Percentiles rank a stretch among this genome's conserved stretches.
Conservation (phyloP, 2,797 vertebrate species). For the Enteromius fasciolatus region DNA sequence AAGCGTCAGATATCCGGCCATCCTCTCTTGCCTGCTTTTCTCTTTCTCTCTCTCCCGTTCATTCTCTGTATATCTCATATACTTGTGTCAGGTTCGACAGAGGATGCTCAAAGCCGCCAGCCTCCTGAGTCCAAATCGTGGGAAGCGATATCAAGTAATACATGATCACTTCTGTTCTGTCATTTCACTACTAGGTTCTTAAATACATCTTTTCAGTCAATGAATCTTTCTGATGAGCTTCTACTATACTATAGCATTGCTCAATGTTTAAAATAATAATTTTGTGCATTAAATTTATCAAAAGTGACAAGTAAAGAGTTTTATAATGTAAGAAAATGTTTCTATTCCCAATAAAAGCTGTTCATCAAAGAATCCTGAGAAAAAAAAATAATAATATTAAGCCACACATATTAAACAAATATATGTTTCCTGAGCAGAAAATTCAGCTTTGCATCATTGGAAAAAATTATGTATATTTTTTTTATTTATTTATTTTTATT, state of each 20-base stretch:
- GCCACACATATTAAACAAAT: too few relatives aligned
- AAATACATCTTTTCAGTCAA: not conserved
- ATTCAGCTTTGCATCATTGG: not conserved
- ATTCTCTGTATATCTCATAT: conserved; percentile 29
- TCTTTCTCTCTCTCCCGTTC: conserved; percentile 7
- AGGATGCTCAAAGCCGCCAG: conserved; percentile 4
- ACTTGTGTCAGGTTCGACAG: conserved; percentile 37
- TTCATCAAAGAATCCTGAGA: not conserved
- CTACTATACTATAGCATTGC: not conserved
- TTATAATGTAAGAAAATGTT: not conserved
- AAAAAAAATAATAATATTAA: too few relatives aligned
- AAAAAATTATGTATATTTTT: not conserved
- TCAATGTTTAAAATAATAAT: not conserved
- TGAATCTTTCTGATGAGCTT: not conserved
- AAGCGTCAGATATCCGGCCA: conserved; percentile 38
- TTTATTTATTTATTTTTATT: too few relatives aligned
- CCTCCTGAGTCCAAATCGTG: not conserved
- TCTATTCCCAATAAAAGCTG: not conserved
- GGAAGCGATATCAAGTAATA: conserved; percentile 19
- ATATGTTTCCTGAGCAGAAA: not conserved
- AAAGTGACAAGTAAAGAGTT: not conserved
- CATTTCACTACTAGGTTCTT: not conserved
- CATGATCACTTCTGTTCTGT: not conserved
- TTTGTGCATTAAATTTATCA: not conserved
- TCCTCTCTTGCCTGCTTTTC: conserved; percentile 15